Evolutionary conservation across 2,797 vertebrate genomes (phyloP).

Genomic region (Corythornis leucogaster): DNA sequence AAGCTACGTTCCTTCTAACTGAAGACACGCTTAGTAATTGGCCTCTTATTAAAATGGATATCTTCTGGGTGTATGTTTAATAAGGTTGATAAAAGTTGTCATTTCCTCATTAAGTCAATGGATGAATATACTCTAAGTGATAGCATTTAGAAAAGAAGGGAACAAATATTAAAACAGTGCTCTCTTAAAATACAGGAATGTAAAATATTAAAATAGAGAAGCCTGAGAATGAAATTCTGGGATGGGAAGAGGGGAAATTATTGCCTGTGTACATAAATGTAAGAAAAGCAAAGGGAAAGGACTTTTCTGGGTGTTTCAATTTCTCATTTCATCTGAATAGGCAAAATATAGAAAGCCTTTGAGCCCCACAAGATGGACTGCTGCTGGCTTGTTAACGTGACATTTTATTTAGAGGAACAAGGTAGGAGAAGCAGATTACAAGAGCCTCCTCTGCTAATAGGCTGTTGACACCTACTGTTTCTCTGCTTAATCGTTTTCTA

Average conservation of each 20-base stretch:
- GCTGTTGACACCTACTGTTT: constrained; percentile 26
- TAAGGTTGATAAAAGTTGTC: constrained; percentile 84
- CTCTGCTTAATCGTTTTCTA: neutral
- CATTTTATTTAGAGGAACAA: constrained; percentile 37
- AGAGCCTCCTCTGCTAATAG: constrained; percentile 45
- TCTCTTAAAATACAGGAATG: constrained; percentile 71
- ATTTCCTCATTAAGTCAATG: constrained; percentile 82
- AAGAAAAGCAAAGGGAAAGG: constrained; percentile 32
- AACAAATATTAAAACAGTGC: constrained; percentile 77
- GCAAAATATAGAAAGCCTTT: constrained; percentile 69
- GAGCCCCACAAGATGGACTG: constrained; percentile 24
- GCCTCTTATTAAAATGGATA: constrained; percentile 85
- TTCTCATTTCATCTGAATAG: constrained; percentile 57
- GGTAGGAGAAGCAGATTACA: constrained; percentile 28
- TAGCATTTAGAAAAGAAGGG: constrained; percentile 54
- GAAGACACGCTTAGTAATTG: constrained; percentile 87
- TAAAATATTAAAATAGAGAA: constrained; percentile 69
- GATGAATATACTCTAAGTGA: constrained; percentile 73
- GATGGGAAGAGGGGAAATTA: constrained; percentile 29
- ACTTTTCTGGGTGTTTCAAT: constrained; percentile 40
- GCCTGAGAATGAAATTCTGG: constrained; percentile 37
- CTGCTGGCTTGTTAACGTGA: constrained; percentile 52
- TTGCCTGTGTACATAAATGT: neutral
- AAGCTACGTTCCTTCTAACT: constrained; percentile 83
- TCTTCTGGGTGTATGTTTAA: constrained; percentile 83